Base-by-base conservation (phyloP, 2,888 invertebrate genomes). In the Hipparchia semele region DNA sequence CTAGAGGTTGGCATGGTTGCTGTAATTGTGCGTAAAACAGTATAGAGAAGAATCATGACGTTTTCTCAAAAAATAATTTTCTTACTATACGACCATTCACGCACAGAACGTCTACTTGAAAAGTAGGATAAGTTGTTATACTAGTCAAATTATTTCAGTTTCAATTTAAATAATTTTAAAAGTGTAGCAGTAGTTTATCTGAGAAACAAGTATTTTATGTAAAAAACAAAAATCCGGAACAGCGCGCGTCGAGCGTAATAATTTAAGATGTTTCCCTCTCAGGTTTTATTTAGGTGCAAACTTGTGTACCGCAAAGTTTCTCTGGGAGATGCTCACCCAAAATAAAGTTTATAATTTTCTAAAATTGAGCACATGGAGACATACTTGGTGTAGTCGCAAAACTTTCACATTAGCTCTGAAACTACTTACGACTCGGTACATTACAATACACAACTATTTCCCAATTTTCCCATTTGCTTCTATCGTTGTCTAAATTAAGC, bases 281-380 rank as follows among this genome's bases (percentile, higher is more conserved):
- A 53, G 56, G 60, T 60, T 68, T 60, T 60, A 68, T 60, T 51
- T 60, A 69, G 53, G 58, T 73, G 65, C 68, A 73, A 73, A 60
- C 69, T 66, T 59, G 23, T 60, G 69, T 69, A 73, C 56, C 23
- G 65, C 23, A 33, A 66, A 73, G 65, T 66, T 73, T 65, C 65
- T n/a, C 23, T 6, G 13, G 69, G 45, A 65, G 69, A 69, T 69
- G 51, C 45, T 65, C 68, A 39, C 58, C 64, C 68, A 67, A 68
- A 68, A 71, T 61, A 71, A 64, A 68, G 74, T 74, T 71, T 74
- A 74, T 74, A 74, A 74, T 74, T 69, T 66, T 71, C 72, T 67
- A 60, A 69, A 58, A 69, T 61, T 64, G 66, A 51, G 71, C 72
- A 69, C 68, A 54, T 13, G 46, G 65, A 68, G 68, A 69, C 65